Base-by-base conservation (phyloP, 2,113 vertebrate species). In the Maylandia zebra region DNA sequence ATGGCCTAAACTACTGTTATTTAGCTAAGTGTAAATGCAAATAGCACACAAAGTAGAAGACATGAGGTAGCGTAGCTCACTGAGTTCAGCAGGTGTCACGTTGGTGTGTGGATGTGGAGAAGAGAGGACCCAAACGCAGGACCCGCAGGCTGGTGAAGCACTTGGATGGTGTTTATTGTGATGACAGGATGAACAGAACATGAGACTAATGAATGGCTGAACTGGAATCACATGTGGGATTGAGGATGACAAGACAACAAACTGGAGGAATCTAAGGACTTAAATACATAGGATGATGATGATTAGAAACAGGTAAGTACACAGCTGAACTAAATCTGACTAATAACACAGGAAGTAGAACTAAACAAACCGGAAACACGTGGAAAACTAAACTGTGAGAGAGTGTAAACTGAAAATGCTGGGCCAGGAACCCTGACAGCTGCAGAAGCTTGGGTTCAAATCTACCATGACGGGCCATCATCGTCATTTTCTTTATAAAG, bases 31-130 rank as follows among this genome's bases (percentile, higher is more conserved):
- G 59, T 64, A 64, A 64, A 64, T 64, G 30, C 2, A 66, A 36
- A 36, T 1, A 66, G 30, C 17, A 19, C 32, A 66, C 10, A 36
- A 64, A 19, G 30, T 7, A 64, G 27, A 64, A 30, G 7, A 16
- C 0, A 30, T 64, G 5, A 34, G 30, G 9, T 59, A 14, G 24
- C 1, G 7, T 14, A 59, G 13, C 12, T 4, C 30, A 34, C 3
- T 19, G 8, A 19, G 3, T 34, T 32, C 16, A 64, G 2, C 30
- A 34, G 14, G 30, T 32, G 9, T 34, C 13, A 59, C 0, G 3
- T 30, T 2, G 56, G 12, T 59, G 7, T 16, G 24, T 30, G 56
- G 56, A 16, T 59, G 13, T 30, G 24, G 56, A 59, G 56, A 30
- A 59, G 56, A 2, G 11, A 55, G 53, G n/a, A 22, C 1, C 56